Evolutionary conservation across 2,113 vertebrate genomes (phyloP), one percentile per base, ranked within the genome.

Genomic region (Clarias gariepinus): DNA sequence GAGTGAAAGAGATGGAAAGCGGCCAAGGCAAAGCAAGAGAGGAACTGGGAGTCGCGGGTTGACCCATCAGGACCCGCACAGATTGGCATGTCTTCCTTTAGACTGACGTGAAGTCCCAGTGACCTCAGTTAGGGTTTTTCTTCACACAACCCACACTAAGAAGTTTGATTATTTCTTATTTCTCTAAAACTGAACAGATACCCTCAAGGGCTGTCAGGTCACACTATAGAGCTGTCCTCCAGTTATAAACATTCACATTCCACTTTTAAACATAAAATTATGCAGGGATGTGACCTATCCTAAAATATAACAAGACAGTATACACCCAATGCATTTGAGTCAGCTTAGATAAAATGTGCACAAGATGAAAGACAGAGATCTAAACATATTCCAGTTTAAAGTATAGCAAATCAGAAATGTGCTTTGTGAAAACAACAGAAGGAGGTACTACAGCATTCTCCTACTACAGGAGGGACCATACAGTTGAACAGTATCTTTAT

Each of bases 51-150:
- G 86, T 57, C 52, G 33, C 18, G 47, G 66, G 79, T 87, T 76
- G 79, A 84, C 76, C 76, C 76, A 64, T 84, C 81, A 84, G 84
- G 79, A 84, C n/a, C 60, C 68, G 64, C 28, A 69, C 61, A 85
- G 90, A 88, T 88, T 85, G 89, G 68, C 89, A 86, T 36, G 86
- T n/a, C 81, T 64, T 82, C 52, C 81, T 87, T 83, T 63, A 87
- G 86, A 76, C 81, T 87, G 86, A 83, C 16, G 25, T 73, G n/a
- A 82, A 30, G 47, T 78, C 61, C 60, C 60, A 68, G 86, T 68
- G 81, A 82, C 71, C 81, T 83, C 60, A 55, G 63, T 36, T 68
- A 76, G 79, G n/a, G 55, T 61, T 36, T 57, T 53, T 58, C 84
- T 33, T 81, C 64, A 13, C 64, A 16, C 16, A 71, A 21, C 63